Base-by-base conservation (phyloP, 2,113 vertebrate genomes). In the Ceyx cyanopectus region DNA sequence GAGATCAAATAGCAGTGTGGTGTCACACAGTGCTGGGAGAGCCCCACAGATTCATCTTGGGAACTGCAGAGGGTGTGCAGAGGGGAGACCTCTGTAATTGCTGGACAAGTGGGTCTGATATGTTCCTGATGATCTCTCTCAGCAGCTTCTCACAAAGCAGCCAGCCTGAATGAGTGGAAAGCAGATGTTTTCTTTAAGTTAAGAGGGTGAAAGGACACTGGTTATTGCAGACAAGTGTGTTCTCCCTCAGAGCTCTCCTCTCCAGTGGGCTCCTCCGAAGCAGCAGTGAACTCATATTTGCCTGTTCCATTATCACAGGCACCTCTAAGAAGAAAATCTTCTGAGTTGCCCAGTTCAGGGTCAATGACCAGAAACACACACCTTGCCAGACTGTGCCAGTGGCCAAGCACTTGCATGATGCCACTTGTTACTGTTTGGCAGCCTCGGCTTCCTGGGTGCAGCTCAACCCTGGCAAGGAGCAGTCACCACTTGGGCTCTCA, bases 191-290 rank as follows among this genome's bases (percentile, higher is more conserved):
- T 51, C 22, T 51, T 24, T 14, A 92, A 70, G 85, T 87, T 80
- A 91, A 89, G 86, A 96, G 85, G 90, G 93, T 93, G 85, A 96
- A 94, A 88, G 79, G 91, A 88, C 75, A 14, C 77, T 73, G 89
- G 93, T 45, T 93, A 72, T 90, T 95, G 98, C 92, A 54, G 92
- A 82, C 19, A 65, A 46, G 37, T 17, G 58, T 63, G n/a, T 14
- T 46, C 53, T 53, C 62, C 54, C 58, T 51, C 12, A 12, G 77
- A 57, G 84, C 60, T 34, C 67, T 74, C 2, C 19, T 74, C 87
- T 68, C 69, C 51, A 11, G 58, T 34, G 57, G 68, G 65, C 65
- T 43, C 58, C 50, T 76, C 70, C 9, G 86, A 37, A 50, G 65
- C 56, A 16, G 54, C 2, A 26, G 20, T 21, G 69, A 69, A 66